These are phyloP conservation scores for Deroplatys truncata DNA, from an alignment of 2,888 invertebrate genomes.

Conservation along the genomic window DNA sequence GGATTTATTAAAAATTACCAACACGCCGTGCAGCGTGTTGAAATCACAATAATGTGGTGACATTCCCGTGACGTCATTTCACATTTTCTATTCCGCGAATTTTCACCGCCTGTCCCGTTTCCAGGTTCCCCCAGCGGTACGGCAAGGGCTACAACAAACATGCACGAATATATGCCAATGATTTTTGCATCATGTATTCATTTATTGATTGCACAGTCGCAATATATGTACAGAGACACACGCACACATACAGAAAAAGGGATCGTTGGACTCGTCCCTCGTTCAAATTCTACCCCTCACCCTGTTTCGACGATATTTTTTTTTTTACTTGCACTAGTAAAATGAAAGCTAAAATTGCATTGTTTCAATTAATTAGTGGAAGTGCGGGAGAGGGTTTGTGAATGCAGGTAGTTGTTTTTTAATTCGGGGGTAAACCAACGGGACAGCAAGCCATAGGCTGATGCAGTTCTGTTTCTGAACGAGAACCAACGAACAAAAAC, in stretches of 20 bases:
- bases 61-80: constrained; percentile 47
- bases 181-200: constrained; percentile 28
- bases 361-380: constrained; percentile 32
- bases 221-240: not conserved
- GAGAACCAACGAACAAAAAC: not conserved
- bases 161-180: constrained; percentile 16
- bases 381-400: constrained; percentile 7
- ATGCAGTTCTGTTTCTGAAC: not conserved
- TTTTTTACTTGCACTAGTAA: constrained; percentile 10
- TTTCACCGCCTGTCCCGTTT: not conserved
- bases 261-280: not conserved
- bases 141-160: not conserved
- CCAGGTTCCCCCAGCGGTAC: not conserved
- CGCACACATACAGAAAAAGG: not conserved
- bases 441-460: constrained; percentile 5
- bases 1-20: constrained; percentile 30
- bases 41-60: constrained; percentile 53
- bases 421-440: constrained; percentile 28
- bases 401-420: constrained; percentile 25
- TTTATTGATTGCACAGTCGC: constrained; percentile 25
- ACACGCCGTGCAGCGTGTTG: constrained; percentile 30
- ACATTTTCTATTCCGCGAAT: constrained; percentile 37
- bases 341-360: constrained; percentile 30
- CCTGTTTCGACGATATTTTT: not conserved
- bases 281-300: not conserved